Evolutionary conservation across 1,140 invertebrate species (phyloP), one percentile per base, ranked within the genome.

Genomic region (Ericerus pela): DNA sequence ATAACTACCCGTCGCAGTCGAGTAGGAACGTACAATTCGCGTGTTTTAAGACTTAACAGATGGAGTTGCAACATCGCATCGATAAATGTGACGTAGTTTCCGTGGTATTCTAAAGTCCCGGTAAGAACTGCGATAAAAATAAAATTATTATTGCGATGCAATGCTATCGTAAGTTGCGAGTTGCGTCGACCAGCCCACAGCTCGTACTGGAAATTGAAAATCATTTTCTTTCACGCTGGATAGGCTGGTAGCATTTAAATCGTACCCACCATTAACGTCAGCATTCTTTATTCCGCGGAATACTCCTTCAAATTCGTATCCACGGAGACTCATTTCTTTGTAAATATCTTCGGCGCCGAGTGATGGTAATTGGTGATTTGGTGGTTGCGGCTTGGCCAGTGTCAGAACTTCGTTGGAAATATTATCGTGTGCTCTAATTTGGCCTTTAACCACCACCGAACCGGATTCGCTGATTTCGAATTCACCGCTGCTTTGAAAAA

Each of bases 51-150:
- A 36, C 82, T 79, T 20, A 96, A 69, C 59, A 96, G 84, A 38
- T 77, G 79, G 59, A 93, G 90, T 69, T 98, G 94, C 18, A 98
- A 76, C 81, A 97, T 88, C 0, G 88, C 93, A 65, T 98, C 94
- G 63, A 96, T 80, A 69, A 82, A 96, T 11, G 88, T 81, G 51
- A 96, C 80, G 92, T 92, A 97, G 66, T 96, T 87, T 51, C 81
- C 77, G 20, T 76, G 75, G 93, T 93, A 97, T 55, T 77, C 69
- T 29, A 93, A 68, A 62, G 79, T 72, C 12, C 86, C 88, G 38
- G 62, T 65, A 0, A 67, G 67, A 26, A 70, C 73, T 73, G 54
- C n/a, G 62, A 57, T 5, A 22, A 27, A 37, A 30, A 1, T 30
- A 53, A 56, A 26, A 24, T n/a, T n/a, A n/a, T n/a, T n/a, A n/a